phyloP scores from a whole-genome alignment of 1,140 invertebrate genomes.

The Kradibia gibbosae region DNA sequence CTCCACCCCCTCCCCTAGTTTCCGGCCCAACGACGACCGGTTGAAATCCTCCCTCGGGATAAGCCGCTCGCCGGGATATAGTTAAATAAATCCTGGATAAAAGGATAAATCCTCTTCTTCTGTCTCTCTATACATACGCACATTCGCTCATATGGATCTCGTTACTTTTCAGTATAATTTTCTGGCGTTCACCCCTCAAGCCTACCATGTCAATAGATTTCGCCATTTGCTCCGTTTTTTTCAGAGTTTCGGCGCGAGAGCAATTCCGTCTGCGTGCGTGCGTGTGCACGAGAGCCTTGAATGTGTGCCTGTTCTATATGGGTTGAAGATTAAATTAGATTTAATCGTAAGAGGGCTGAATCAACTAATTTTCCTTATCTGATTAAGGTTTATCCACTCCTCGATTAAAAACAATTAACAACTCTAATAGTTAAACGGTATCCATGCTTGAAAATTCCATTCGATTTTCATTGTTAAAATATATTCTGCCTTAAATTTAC shows the following conservation, averaged over 20 bases:
- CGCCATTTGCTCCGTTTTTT: not conserved
- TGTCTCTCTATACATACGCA: not conserved
- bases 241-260: not conserved
- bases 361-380: slow-evolving; percentile 14
- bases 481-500: too few relatives aligned
- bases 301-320: not conserved
- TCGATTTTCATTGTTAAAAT: too few relatives aligned
- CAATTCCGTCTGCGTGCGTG: not conserved
- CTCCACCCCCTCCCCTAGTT: not conserved
- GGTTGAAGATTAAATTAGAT: not conserved
- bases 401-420: too few relatives aligned
- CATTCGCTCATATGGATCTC: not conserved
- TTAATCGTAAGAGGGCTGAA: too few relatives aligned
- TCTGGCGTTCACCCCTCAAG: slow-evolving; percentile 44
- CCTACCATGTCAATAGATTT: slow-evolving; percentile 27
- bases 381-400: slow-evolving; percentile 4
- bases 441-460: too few relatives aligned
- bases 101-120: slow-evolving; percentile 67
- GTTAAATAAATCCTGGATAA: slow-evolving; percentile 74
- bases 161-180: slow-evolving; percentile 52
- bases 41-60: slow-evolving; percentile 71
- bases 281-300: not conserved
- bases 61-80: slow-evolving; percentile 70
- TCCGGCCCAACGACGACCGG: slow-evolving; percentile 41
- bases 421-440: too few relatives aligned